Base-by-base conservation (phyloP, 2,888 invertebrate species). In the Catocala sponsa region DNA sequence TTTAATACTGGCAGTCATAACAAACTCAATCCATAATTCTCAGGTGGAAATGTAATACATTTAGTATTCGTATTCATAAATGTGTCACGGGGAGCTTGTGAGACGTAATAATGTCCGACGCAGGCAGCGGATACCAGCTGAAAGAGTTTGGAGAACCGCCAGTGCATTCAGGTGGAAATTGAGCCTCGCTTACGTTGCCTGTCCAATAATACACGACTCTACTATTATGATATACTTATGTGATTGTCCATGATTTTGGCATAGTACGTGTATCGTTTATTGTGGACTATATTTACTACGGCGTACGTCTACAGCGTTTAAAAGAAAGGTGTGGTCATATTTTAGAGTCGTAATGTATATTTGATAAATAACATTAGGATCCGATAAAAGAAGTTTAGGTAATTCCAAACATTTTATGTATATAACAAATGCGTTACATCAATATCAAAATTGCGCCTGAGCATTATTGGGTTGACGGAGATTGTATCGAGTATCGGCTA, bases 111-210 rank as follows among this genome's bases (percentile, higher is more conserved):
- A 51, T 59, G 65, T 63, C 55, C 52, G 59, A 68, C 59, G 66
- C 61, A 65, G 61, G 56, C 46, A 44, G 49, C 43, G 49, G 49
- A 52, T 69, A 64, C 53, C 44, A 63, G 49, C 42, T 58, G 67
- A 63, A 73, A 75, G 70, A 74, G 74, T 76, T 81, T 81, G 76
- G 77, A 79, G 70, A 47, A 55, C 65, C 68, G 80, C 76, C 81
- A 78, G 82, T 69, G 82, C 78, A 72, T 61, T 78, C 76, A 76
- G 62, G 68, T 69, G 76, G 72, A 80, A 76, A 68, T 59, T 68
- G 59, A 65, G 62, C 60, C 52, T 35, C 55, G 49, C 49, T 59
- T 71, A 64, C 62, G 55, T 15, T 38, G 47, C 48, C 57, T 58
- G 52, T 47, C 71, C 63, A 66, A 67, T 55, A 65, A 66, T 69